Base-by-base conservation (phyloP, 1,140 invertebrate genomes). In the Cotesia typhae region DNA sequence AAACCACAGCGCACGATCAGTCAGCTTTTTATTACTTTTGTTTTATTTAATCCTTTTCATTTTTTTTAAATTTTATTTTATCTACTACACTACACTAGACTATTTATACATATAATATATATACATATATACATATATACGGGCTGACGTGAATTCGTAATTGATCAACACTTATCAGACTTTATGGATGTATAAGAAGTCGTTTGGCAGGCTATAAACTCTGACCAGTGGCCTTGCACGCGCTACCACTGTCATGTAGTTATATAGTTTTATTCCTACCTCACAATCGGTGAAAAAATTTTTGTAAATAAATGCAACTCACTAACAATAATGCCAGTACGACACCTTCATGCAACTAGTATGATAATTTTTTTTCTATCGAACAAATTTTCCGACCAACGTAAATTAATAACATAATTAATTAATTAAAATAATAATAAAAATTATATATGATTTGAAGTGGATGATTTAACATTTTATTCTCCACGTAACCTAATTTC, bases 1-100 rank as follows among this genome's bases (percentile, higher is more conserved):
- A 59, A 59, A 59, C 57, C 17, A 59, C 57, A 59, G 14, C 17
- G 36, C 57, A 59, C 57, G 20, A 59, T 59, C 57, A 59, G 57
- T 59, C 17, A 59, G 57, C 57, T 35, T 20, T 59, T 59, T 59
- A 59, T 17, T 7, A 59, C 57, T 59, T 59, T 59, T 59, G 28
- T 59, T 59, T 59, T 59, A 41, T 41, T 41, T 41, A 1, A 41
- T 47, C 17, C 28, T 20, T 59, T 7, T 59, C 0, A 9, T 59
- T 35, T 35, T 59, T 20, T 9, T 14, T 14, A 0, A 14, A 9
- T 35, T 20, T 6, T 35, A 7, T 20, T 17, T 59, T 59, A 47
- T 9, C 17, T 35, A 28, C 57, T 35, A 9, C 55, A 4, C 28
- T 28, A 28, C 1, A 28, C 28, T 28, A 28, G 28, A 28, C 28